A percentile compares a stretch with the other conserved stretches of the same genome.
Evolutionary conservation across 2,888 invertebrate species (phyloP).

Genomic region (Agrotis exclamationis): DNA sequence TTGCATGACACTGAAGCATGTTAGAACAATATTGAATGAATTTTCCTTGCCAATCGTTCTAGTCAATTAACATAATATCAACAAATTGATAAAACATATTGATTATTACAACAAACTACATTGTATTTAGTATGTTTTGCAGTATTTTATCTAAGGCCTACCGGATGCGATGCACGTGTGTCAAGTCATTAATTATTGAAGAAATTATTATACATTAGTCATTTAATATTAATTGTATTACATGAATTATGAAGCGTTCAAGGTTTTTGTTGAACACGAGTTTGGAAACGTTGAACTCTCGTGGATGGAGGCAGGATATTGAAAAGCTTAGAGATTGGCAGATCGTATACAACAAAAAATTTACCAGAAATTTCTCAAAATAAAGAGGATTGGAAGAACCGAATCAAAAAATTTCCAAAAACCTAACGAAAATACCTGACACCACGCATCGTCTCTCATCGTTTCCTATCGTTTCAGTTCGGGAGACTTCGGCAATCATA

Average conservation of each 20-base stretch:
- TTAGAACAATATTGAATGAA: constrained; percentile 15
- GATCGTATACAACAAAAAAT: no score
- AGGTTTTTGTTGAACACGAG: constrained; percentile 32
- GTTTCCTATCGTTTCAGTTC: no score
- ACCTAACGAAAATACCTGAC: no score
- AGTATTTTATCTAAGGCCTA: constrained; percentile 47
- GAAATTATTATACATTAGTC: constrained; percentile 38
- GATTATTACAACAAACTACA: constrained; percentile 39
- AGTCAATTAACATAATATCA: constrained; percentile 37
- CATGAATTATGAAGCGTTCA: constrained; percentile 10
- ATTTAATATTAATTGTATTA: constrained; percentile 9
- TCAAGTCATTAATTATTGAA: constrained; percentile 37
- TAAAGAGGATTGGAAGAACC: no score
- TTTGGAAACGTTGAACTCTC: constrained; percentile 17
- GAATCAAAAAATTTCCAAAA: no score
- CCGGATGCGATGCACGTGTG: constrained; percentile 56
- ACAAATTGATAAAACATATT: constrained; percentile 49
- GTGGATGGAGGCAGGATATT: neutral
- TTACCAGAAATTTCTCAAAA: no score
- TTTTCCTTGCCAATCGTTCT: constrained; percentile 22
- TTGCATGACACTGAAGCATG: constrained; percentile 31
- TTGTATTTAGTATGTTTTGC: constrained; percentile 51
- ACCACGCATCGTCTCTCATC: no score
- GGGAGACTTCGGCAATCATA: no score
- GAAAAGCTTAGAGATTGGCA: neutral